These are phyloP conservation scores for Perognathus longimembris DNA, from an alignment of 2,113 vertebrate species.

Conservation along the genomic window DNA sequence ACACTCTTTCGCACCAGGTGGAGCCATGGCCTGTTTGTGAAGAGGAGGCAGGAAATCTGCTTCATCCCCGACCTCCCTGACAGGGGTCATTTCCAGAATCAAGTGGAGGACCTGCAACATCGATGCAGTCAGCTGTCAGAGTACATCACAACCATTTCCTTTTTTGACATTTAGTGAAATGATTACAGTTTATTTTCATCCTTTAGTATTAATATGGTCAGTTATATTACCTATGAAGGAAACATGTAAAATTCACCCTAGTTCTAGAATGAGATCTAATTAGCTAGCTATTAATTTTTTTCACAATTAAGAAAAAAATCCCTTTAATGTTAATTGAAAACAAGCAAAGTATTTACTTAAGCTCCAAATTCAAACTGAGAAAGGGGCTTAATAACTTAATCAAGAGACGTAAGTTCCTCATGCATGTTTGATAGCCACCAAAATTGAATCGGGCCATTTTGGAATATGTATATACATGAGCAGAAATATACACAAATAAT, in stretches of 20 bases:
- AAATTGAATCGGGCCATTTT: constrained; percentile 1
- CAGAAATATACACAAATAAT: no score
- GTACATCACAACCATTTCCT: no score
- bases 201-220: neutral
- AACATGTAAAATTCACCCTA: neutral
- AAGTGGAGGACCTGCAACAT: no score
- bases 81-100: no score
- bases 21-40: no score
- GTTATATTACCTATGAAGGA: neutral
- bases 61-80: no score
- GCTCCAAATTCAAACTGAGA: neutral
- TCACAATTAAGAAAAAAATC: neutral
- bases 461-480: neutral
- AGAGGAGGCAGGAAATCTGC: no score
- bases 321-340: no score
- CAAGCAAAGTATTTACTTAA: neutral
- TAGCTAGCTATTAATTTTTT: neutral
- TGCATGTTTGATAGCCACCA: neutral
- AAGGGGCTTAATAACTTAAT: no score
- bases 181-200: neutral
- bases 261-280: neutral
- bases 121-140: no score
- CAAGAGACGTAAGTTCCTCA: no score
- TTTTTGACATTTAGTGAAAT: neutral
- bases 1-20: no score